Evolutionary conservation across 2,113 vertebrate genomes (phyloP).

Genomic region (Bagarius yarrelli): DNA sequence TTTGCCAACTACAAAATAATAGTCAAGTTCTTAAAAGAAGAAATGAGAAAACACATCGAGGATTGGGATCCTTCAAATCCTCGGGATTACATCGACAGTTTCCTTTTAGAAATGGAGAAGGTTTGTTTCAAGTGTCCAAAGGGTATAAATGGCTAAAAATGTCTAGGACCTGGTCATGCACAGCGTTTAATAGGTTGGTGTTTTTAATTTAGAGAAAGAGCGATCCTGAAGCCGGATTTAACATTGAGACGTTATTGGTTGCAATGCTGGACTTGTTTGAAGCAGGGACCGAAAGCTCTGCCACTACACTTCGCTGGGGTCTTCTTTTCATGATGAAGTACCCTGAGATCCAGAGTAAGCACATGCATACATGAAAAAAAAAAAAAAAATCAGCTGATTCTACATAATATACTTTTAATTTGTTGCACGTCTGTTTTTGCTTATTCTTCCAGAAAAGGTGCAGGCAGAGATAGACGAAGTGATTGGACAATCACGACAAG

Average conservation of each 20-base stretch:
- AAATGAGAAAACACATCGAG: constrained; percentile 50
- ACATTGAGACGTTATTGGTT: constrained; percentile 55
- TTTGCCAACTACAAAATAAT: constrained; percentile 52
- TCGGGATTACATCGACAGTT: constrained; percentile 65
- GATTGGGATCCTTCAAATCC: constrained; percentile 59
- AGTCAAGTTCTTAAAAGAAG: constrained; percentile 53
- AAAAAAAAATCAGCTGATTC: background rate
- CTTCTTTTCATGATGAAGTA: constrained; percentile 68
- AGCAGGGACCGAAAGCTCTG: constrained; percentile 72
- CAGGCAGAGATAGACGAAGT: constrained; percentile 59
- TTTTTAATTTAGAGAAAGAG: constrained; percentile 48
- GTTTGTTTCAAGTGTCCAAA: constrained; percentile 41
- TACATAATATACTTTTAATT: background rate
- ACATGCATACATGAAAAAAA: background rate
- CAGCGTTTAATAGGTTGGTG: fast-evolving
- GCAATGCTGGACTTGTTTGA: constrained; percentile 64
- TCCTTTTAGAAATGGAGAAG: constrained; percentile 61
- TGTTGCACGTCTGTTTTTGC: background rate
- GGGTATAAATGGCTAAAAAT: background rate
- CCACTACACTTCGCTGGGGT: constrained; percentile 72
- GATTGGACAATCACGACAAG: constrained; percentile 53
- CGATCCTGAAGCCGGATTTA: constrained; percentile 46
- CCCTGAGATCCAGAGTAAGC: constrained; percentile 72
- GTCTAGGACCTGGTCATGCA: background rate
- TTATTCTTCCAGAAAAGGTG: constrained; percentile 43